Evolutionary conservation across 2,113 vertebrate species (phyloP).

Genomic region (Hippocampus guttulatus): DNA sequence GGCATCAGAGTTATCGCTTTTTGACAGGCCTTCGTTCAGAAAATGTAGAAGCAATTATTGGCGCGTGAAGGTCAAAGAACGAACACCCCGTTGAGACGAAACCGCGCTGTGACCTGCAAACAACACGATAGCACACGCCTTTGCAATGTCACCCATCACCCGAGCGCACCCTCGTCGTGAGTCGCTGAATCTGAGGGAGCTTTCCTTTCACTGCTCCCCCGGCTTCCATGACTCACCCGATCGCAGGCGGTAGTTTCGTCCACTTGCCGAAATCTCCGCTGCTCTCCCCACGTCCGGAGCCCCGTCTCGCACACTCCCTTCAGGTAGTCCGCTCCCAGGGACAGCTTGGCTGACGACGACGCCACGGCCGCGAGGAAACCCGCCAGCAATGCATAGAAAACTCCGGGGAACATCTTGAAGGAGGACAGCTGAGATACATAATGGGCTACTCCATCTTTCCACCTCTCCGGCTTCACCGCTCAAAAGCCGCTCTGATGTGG

Average conservation of each 20-base stretch:
- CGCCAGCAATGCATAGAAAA: slow-evolving; percentile 74
- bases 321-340: slow-evolving; percentile 77
- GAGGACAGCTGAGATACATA: slow-evolving; percentile 43
- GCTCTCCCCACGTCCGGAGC: slow-evolving; percentile 73
- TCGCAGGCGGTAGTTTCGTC: slow-evolving; percentile 73
- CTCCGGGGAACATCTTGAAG: slow-evolving; percentile 72
- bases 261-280: slow-evolving; percentile 66
- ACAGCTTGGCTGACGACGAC: slow-evolving; percentile 83
- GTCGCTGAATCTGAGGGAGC: slow-evolving; percentile 51
- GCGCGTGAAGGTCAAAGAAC: slow-evolving; percentile 50
- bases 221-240: slow-evolving; percentile 65
- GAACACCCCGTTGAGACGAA: slow-evolving; percentile 5
- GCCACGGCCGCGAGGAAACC: slow-evolving; percentile 81
- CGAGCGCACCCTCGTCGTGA: slow-evolving; percentile 21
- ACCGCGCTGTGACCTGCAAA: neutral
- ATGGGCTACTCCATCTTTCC: slow-evolving; percentile 40
- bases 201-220: neutral
- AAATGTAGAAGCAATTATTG: slow-evolving; percentile 13
- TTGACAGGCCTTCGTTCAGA: neutral
- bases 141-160: slow-evolving; percentile 48
- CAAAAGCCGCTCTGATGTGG: slow-evolving; percentile 25
- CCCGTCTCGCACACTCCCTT: slow-evolving; percentile 69
- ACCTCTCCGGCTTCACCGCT: slow-evolving; percentile 29
- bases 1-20: neutral
- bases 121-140: slow-evolving; percentile 21